phyloP scores from a whole-genome alignment of 2,888 invertebrate species.

The Chaitophorus viminalis region DNA sequence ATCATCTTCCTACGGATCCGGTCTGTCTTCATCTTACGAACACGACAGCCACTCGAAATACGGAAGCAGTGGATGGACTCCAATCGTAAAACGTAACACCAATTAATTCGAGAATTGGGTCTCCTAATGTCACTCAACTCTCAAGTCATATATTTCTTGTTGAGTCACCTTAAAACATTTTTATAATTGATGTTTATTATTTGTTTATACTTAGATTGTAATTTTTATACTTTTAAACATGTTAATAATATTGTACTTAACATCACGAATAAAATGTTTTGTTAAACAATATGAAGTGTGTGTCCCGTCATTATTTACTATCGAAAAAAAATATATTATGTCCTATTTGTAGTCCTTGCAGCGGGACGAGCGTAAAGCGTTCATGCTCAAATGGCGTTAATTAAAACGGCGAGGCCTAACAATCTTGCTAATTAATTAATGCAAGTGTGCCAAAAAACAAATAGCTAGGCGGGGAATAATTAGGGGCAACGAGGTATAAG shows the following conservation, averaged over 20 bases:
- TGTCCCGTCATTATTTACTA: neutral
- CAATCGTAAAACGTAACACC: constrained; percentile 45
- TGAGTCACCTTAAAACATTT: constrained; percentile 1
- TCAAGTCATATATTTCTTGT: neutral
- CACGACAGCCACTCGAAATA: constrained; percentile 39
- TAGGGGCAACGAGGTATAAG: neutral
- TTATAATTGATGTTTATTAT: constrained; percentile 13
- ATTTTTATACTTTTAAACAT: constrained; percentile 39
- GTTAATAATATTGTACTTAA: constrained; percentile 22
- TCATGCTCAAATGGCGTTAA: constrained; percentile 23
- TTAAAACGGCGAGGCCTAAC: neutral
- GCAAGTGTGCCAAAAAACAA: neutral
- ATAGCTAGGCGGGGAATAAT: neutral
- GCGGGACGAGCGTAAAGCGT: neutral
- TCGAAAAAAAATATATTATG: neutral
- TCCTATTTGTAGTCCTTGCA: neutral
- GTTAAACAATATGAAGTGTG: constrained; percentile 20
- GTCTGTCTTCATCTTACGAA: constrained; percentile 12
- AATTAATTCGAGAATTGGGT: neutral
- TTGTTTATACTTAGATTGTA: constrained; percentile 38
- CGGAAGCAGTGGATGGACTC: constrained; percentile 46
- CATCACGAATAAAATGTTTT: constrained; percentile 45
- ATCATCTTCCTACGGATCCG: constrained; percentile 15
- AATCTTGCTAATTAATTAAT: neutral
- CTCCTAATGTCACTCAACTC: constrained; percentile 10